Base-by-base conservation (phyloP, 1,140 invertebrate genomes). In the Stenopsyche tienmushanensis region DNA sequence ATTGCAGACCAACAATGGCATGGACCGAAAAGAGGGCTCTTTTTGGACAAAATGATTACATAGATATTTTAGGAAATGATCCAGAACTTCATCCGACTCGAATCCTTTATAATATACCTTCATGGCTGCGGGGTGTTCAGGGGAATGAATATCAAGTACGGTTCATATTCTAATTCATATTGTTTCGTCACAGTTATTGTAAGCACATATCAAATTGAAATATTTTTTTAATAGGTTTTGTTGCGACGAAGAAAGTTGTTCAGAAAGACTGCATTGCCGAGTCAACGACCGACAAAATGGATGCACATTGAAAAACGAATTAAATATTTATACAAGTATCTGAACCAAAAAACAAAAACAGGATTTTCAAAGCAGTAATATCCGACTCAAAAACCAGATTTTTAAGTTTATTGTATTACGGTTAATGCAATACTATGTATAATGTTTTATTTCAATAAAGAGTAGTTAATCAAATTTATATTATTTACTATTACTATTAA, bases 21-120 rank as follows among this genome's bases (percentile, higher is more conserved):
- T 98, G 94, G 94, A 72, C 74, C 8, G 80, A 87, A 70, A 88
- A 87, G 70, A 84, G 84, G 74, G 93, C 93, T 8, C 73, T 94
- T 0, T 96, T 93, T 82, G 95, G 95, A 1, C 94, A 97, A 75
- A 98, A 98, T 82, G 95, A 98, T 80, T 97, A 97, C 73, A 97
- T 98, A 58, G 94, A 97, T 78, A 96, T 97, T 54, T 80, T 97
- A 24, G 94, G 94, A 1, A 86, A 89, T 74, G 89, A 90, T 50
- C 83, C 84, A 8, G 52, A 13, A 13, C 66, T 97, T 23, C 88
- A 94, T 78, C 94, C 94, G 1, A 87, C 88, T 0, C 87, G 84
- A 73, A 85, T 93, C n/a, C 72, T 94, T 1, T 94, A 96, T 69
- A 86, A 88, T 68, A 84, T 96, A 9, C 95, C 94, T 0, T 74